These are phyloP conservation scores for Rousettus leschenaultii DNA, from an alignment of 2,113 vertebrate species.

Conservation along the genomic window DNA sequence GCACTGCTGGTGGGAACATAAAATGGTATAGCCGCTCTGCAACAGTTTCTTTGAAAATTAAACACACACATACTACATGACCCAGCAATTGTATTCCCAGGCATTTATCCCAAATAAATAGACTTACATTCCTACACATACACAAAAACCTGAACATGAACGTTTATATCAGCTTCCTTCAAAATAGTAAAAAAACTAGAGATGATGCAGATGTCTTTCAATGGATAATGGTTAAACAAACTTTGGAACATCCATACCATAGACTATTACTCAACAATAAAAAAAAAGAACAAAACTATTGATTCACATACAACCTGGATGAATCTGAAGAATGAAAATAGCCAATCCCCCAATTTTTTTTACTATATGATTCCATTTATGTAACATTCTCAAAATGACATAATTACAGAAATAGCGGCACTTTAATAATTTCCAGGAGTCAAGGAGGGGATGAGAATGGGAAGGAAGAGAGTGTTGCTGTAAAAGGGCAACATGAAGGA, in stretches of 20 bases:
- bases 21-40: not conserved
- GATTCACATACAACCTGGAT: not conserved
- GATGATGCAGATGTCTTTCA: not conserved
- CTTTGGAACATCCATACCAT: not conserved
- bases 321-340: not conserved
- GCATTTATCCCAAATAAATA: not conserved
- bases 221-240: not conserved
- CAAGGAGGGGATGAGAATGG: not conserved
- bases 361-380: not conserved
- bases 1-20: not conserved
- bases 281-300: not conserved
- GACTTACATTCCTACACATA: not conserved
- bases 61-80: not conserved
- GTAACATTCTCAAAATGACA: slow-evolving; percentile 23
- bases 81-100: not conserved
- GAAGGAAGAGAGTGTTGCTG: not conserved
- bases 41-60: not conserved
- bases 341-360: not conserved
- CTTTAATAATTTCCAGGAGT: not conserved
- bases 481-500: not conserved
- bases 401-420: not conserved
- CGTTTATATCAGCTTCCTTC: not conserved
- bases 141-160: not conserved
- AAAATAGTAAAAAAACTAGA: not conserved
- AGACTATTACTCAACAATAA: not conserved